Evolutionary conservation across 2,888 invertebrate genomes (phyloP).

Genomic region (Papilio demoleus): DNA sequence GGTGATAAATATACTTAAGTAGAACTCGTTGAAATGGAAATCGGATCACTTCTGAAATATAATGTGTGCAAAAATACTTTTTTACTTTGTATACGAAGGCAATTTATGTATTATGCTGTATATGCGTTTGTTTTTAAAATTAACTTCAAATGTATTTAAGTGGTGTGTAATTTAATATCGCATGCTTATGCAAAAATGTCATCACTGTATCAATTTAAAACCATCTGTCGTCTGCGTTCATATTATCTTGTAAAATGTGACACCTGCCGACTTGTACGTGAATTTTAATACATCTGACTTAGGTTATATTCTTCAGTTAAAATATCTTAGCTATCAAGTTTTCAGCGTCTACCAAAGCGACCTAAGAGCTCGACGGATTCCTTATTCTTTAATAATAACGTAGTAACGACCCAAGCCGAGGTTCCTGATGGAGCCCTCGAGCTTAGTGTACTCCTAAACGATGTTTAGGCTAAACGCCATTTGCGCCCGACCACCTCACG

Average conservation of each 20-base stretch:
- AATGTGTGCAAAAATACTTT: not conserved
- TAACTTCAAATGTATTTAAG: not conserved
- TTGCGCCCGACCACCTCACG: too few species aligned
- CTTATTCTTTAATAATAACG: too few species aligned
- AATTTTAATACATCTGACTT: not conserved
- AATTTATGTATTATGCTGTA: not conserved
- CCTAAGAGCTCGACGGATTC: too few species aligned
- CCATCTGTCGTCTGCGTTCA: slow-evolving; percentile 18
- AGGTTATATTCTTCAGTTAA: too few species aligned
- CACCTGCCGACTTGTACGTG: slow-evolving; percentile 4
- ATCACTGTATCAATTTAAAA: slow-evolving; percentile 9
- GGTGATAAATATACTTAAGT: slow-evolving; percentile 12
- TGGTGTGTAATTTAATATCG: slow-evolving; percentile 4
- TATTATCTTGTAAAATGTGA: not conserved
- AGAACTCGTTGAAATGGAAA: slow-evolving; percentile 14
- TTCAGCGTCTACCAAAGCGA: too few species aligned
- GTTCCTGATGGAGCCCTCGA: too few species aligned
- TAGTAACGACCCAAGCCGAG: too few species aligned
- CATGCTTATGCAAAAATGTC: slow-evolving; percentile 7
- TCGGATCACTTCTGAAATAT: not conserved
- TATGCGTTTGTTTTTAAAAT: not conserved
- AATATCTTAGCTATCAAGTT: too few species aligned
- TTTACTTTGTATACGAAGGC: not conserved
- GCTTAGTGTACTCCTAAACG: too few species aligned
- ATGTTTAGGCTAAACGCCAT: too few species aligned